These are phyloP conservation scores for Reticulitermes speratus DNA, from an alignment of 1,140 invertebrate genomes.

Conservation along the genomic window DNA sequence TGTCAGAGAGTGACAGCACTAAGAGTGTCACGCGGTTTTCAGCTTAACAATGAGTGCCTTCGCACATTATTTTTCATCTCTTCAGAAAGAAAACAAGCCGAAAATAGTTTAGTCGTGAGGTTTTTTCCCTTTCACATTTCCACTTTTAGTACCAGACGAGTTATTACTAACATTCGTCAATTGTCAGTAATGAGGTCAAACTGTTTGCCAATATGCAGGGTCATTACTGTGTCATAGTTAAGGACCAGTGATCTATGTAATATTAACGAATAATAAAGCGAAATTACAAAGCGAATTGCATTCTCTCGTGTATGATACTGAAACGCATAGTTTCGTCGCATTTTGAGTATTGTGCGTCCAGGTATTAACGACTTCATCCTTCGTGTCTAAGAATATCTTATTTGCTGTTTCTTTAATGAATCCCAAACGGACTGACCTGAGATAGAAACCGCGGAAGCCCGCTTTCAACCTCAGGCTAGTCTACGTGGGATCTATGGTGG, in stretches of 20 bases:
- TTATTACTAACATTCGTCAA: background rate
- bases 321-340: too few relatives aligned
- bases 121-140: background rate
- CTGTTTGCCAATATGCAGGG: background rate
- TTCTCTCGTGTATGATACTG: background rate
- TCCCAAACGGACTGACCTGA: too few relatives aligned
- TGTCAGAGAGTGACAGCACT: too few relatives aligned
- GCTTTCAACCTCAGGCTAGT: too few relatives aligned
- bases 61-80: background rate
- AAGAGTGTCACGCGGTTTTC: too few relatives aligned
- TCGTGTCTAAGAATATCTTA: too few relatives aligned
- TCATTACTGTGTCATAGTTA: background rate
- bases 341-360: too few relatives aligned
- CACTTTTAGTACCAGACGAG: background rate
- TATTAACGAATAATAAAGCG: background rate
- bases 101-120: background rate
- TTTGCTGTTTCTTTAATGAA: too few relatives aligned
- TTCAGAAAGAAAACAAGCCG: background rate
- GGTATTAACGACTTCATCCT: too few relatives aligned
- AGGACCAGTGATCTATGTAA: background rate
- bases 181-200: background rate
- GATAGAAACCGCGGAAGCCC: too few relatives aligned
- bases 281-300: background rate
- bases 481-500: too few relatives aligned
- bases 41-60: background rate